A percentile compares a stretch with the other conserved stretches of the same genome.
Conservation (phyloP, 1,140 invertebrate genomes). For the Oncopeltus fasciatus region DNA sequence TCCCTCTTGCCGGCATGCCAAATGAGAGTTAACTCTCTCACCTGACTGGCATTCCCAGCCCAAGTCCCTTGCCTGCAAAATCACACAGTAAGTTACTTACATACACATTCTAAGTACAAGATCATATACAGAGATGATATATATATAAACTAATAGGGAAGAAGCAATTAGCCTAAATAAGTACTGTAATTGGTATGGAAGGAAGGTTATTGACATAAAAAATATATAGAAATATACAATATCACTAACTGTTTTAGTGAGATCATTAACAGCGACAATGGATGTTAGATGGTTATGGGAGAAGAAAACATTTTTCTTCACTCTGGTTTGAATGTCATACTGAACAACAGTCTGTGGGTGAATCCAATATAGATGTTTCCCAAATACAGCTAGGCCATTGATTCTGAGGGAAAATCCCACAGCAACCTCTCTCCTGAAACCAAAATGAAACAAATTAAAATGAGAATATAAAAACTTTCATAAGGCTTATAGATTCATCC, state of each 20-base stretch:
- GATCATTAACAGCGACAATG: constrained; percentile 4
- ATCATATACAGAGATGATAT: too few species aligned
- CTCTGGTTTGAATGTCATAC: background rate
- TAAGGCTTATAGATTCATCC: background rate
- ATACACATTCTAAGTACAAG: too few species aligned
- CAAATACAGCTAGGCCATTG: background rate
- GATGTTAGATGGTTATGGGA: constrained; percentile 14
- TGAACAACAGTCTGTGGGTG: background rate
- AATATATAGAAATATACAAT: too few species aligned
- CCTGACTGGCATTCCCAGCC: constrained; percentile 13
- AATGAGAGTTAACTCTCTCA: constrained; percentile 4
- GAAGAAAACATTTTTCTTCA: background rate
- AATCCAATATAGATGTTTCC: constrained; percentile 14
- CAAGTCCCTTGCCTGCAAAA: background rate
- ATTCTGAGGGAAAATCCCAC: background rate
- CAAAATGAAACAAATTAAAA: background rate
- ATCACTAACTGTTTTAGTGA: constrained; percentile 6
- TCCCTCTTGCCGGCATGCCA: constrained; percentile 11
- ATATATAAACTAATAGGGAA: too few species aligned
- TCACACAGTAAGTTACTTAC: too few species aligned
- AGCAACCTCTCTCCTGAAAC: constrained; percentile 1
- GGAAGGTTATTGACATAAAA: too few species aligned
- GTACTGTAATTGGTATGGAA: too few species aligned
- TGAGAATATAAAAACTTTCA: background rate
- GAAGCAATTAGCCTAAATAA: too few species aligned